phyloP scores from a whole-genome alignment of 2,113 vertebrate genomes.

The Galbula dea region DNA sequence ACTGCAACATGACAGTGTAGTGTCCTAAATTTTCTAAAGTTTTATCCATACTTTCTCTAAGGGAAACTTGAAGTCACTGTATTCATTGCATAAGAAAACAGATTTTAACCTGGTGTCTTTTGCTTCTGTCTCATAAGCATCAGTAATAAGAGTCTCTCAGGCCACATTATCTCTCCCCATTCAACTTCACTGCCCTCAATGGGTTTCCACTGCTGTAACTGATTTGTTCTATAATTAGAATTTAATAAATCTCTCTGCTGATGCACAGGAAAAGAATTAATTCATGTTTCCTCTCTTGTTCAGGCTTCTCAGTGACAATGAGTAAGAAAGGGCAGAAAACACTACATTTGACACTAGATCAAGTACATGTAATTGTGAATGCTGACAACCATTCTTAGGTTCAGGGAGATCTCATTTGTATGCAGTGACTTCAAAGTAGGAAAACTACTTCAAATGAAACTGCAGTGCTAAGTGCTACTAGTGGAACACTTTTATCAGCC shows the following conservation, averaged over 20 bases:
- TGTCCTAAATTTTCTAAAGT: neutral
- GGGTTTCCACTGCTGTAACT: neutral
- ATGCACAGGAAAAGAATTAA: slow-evolving; percentile 24
- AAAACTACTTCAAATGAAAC: neutral
- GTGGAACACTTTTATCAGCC: neutral
- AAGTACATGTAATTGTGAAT: neutral
- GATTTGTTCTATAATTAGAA: slow-evolving; percentile 54
- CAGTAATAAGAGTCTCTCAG: neutral
- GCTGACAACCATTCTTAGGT: neutral
- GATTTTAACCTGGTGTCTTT: slow-evolving; percentile 26
- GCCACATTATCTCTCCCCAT: slow-evolving; percentile 15
- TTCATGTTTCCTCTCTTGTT: neutral
- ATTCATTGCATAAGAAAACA: neutral
- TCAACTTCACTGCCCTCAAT: neutral
- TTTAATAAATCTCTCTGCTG: slow-evolving; percentile 46
- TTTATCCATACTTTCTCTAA: neutral
- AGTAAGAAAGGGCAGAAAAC: slow-evolving; percentile 5
- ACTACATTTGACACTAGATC: neutral
- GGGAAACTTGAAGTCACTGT: neutral
- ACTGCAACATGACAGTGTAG: neutral
- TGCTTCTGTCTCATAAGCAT: neutral
- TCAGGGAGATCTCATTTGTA: neutral
- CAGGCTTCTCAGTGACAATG: neutral
- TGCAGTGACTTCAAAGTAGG: neutral
- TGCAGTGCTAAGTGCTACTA: neutral